phyloP scores from a whole-genome alignment of 2,113 vertebrate genomes.

The Caretta caretta region DNA sequence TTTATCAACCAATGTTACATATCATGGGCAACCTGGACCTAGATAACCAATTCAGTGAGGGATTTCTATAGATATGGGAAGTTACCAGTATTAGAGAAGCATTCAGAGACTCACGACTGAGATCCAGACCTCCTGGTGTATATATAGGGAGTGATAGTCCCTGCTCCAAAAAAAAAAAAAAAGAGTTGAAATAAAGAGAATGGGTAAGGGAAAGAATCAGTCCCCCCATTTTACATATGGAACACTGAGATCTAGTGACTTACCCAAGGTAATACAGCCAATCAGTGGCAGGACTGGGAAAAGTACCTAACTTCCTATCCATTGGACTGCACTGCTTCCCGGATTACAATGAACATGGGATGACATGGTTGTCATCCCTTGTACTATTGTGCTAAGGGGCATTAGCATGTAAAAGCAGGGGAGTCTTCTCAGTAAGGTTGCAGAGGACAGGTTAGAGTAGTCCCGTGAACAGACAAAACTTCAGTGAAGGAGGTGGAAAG shows the following conservation, averaged over 20 bases:
- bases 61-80: not conserved
- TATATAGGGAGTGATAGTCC: not conserved
- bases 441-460: not conserved
- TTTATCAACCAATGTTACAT: not conserved
- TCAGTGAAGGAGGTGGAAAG: not conserved
- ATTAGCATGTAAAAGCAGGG: accelerated
- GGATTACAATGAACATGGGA: not conserved
- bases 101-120: not conserved
- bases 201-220: not conserved
- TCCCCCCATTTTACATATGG: not conserved
- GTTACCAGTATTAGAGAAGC: not conserved
- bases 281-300: not conserved
- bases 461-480: not conserved
- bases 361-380: not conserved
- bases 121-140: not conserved
- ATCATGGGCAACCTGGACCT: not conserved
- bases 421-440: not conserved
- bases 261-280: not conserved
- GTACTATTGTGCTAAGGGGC: not conserved
- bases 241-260: not conserved
- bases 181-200: not conserved
- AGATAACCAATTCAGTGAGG: not conserved
- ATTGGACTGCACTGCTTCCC: not conserved
- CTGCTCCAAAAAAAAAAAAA: not conserved
- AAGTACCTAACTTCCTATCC: not conserved